A percentile compares a stretch with the other conserved stretches of the same genome.
Evolutionary conservation across 2,113 vertebrate genomes (phyloP).

Genomic region (Chloebia gouldiae): DNA sequence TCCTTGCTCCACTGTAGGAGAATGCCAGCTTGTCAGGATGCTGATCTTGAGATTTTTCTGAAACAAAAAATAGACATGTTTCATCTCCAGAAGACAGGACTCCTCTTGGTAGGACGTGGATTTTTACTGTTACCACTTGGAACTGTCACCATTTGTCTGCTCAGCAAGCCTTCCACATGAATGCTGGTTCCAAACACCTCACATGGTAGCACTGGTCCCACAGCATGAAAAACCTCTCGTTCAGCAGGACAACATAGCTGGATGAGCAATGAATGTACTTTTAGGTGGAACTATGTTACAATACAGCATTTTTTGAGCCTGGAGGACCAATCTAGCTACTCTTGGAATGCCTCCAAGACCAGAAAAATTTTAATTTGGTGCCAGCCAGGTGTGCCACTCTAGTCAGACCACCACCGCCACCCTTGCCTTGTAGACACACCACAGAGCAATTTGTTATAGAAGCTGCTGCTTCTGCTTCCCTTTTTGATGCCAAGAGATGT

Average conservation of each 20-base stretch:
- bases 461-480: background rate
- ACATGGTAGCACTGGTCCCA: background rate
- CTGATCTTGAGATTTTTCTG: background rate
- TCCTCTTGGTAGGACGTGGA: background rate
- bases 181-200: background rate
- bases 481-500: background rate
- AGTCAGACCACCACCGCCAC: background rate
- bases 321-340: background rate
- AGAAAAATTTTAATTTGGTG: background rate
- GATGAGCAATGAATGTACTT: background rate
- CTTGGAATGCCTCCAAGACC: background rate
- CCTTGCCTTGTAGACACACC: background rate
- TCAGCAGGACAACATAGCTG: background rate
- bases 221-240: background rate
- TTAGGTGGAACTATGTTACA: background rate
- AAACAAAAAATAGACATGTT: background rate
- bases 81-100: background rate
- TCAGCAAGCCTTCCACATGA: background rate
- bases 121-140: background rate
- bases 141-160: background rate
- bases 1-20: background rate
- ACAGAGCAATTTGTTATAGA: background rate
- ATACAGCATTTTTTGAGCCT: background rate
- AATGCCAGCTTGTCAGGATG: slow-evolving; percentile 4
- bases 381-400: background rate